Base-by-base conservation (phyloP, 2,888 invertebrate species). In the Pristionchus mayeri region DNA sequence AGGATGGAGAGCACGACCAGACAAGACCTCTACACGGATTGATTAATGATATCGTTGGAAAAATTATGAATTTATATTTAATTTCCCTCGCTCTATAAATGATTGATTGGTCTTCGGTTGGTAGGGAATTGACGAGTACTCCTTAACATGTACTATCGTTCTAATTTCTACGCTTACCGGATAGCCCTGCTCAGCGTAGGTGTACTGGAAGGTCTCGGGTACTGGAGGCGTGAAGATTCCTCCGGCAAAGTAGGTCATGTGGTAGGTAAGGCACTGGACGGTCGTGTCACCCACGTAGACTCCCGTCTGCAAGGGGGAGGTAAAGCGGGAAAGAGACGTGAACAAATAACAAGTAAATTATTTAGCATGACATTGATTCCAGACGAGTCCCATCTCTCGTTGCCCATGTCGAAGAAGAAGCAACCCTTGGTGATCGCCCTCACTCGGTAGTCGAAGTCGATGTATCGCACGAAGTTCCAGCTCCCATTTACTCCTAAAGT, bases 341-440 rank as follows among this genome's bases (percentile, higher is more conserved):
- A n/a, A n/a, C n/a, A n/a, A n/a, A n/a, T n/a, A n/a, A n/a, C n/a
- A n/a, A n/a, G n/a, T n/a, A n/a, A n/a, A n/a, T n/a, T n/a, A n/a
- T n/a, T n/a, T n/a, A n/a, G n/a, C n/a, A n/a, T 54, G 3, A 85
- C 85, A 37, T 50, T 21, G 24, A 89, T 87, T 84, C 89, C 88
- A 40, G 52, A 78, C 4, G 87, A 86, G 71, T 85, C 87, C 86
- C 88, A 89, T n/a, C 85, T 48, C 60, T 90, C 88, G 13, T 76
- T 24, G 0, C 37, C 71, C 21, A 85, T 79, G 24, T 83, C 50
- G 84, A 88, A 89, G 82, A 63, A 87, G 79, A 88, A 90, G 67
- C 90, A 90, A 83, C 90, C 90, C 82, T 90, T 90, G 30, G 87
- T 87, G 40, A 89, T 85, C 0, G 86, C 87, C 13, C 88, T 80